A percentile compares a stretch with the other conserved stretches of the same genome.
These are phyloP conservation scores for Dipodomys spectabilis DNA, from an alignment of 2,113 vertebrate species.

Conservation along the genomic window DNA sequence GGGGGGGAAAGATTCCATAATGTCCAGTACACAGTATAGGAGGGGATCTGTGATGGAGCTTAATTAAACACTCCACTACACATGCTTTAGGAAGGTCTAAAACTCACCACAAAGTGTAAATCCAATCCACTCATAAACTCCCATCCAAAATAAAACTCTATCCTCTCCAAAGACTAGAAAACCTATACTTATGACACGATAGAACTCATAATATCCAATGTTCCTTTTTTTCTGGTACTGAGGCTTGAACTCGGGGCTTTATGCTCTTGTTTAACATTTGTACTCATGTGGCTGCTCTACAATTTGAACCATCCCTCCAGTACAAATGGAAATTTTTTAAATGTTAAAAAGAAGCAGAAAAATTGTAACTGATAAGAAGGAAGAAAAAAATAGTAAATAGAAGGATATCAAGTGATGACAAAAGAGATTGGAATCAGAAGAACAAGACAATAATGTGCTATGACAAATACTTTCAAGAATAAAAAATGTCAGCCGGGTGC, in stretches of 20 bases:
- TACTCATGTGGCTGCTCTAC: too few relatives aligned
- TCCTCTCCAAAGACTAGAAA: not conserved
- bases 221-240: too few relatives aligned
- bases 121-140: not conserved
- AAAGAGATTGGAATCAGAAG: not conserved
- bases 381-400: not conserved
- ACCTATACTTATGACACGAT: not conserved
- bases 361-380: not conserved
- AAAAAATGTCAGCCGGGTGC: not conserved
- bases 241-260: too few relatives aligned
- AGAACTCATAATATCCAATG: not conserved
- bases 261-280: too few relatives aligned
- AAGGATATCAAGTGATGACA: constrained; percentile 13
- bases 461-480: not conserved
- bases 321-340: not conserved
- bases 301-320: too few relatives aligned
- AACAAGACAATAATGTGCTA: not conserved
- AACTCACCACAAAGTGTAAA: not conserved
- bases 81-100: not conserved
- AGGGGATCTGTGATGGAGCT: not conserved
- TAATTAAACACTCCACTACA: not conserved
- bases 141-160: not conserved
- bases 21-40: too few relatives aligned
- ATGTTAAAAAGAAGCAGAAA: not conserved
- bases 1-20: too few relatives aligned